phyloP scores from a whole-genome alignment of 2,797 vertebrate species.

The Poecile montanus region DNA sequence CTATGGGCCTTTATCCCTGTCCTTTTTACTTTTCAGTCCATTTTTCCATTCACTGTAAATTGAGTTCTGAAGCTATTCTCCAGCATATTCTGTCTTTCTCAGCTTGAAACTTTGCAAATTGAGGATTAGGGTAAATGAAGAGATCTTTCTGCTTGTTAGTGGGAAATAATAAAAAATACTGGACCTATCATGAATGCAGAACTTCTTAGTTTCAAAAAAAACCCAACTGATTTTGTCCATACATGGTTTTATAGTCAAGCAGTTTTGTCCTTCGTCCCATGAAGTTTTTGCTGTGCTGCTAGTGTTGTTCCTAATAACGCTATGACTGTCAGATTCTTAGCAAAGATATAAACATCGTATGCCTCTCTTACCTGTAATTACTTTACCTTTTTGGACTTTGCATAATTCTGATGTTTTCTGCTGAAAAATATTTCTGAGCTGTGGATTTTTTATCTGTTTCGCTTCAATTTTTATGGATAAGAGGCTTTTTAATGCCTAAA shows the following conservation, averaged over 20 bases:
- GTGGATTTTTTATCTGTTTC: not conserved
- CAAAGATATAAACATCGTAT: not conserved
- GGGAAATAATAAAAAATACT: not conserved
- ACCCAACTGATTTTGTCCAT: not conserved
- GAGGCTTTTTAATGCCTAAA: not conserved
- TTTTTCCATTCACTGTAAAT: constrained; percentile 21
- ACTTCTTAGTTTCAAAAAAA: not conserved
- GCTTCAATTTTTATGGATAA: not conserved
- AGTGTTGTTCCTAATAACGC: not conserved
- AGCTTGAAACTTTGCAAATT: constrained; percentile 26
- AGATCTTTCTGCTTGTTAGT: constrained; percentile 18
- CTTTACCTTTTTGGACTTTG: not conserved
- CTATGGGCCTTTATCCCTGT: not conserved
- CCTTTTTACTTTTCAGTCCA: not conserved
- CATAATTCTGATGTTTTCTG: not conserved
- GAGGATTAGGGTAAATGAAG: constrained; percentile 17
- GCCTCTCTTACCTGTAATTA: not conserved
- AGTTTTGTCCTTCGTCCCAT: not conserved
- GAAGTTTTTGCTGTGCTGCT: not conserved
- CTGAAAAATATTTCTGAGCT: not conserved
- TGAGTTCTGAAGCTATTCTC: constrained; percentile 38
- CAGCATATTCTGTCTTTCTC: not conserved
- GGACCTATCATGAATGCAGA: not conserved
- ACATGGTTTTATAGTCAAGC: not conserved
- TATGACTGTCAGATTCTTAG: not conserved